Conservation (phyloP, 1,140 invertebrate species). For the Spodoptera frugiperda region DNA sequence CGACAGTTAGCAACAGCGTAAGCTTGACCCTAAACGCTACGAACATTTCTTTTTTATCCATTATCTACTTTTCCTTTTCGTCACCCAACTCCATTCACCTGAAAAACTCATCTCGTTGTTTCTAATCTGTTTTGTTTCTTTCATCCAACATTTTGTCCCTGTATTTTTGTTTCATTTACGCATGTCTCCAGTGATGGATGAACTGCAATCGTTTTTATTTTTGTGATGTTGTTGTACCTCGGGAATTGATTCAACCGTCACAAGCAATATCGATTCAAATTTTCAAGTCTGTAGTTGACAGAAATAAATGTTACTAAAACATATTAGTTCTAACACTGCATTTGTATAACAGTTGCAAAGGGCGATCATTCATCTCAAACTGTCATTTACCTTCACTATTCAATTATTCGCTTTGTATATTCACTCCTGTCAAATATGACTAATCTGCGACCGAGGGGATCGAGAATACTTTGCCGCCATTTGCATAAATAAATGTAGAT, state of each 20-base stretch:
- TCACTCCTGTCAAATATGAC: neutral
- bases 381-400: conserved; percentile 9
- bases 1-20: neutral
- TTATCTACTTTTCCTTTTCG: conserved; percentile 35
- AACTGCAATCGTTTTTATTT: conserved; percentile 28
- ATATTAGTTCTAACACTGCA: neutral
- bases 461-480: neutral
- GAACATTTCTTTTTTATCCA: conserved; percentile 29
- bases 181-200: conserved; percentile 17
- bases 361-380: neutral
- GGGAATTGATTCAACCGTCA: neutral
- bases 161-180: conserved; percentile 37
- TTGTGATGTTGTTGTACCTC: neutral
- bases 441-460: neutral
- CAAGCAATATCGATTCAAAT: neutral
- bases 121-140: conserved; percentile 38
- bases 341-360: neutral
- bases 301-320: neutral
- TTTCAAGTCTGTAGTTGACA: neutral
- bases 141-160: conserved; percentile 14
- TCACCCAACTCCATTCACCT: conserved; percentile 33
- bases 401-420: neutral
- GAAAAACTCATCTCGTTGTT: conserved; percentile 40
- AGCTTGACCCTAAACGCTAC: conserved; percentile 20
- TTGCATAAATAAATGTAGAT: conserved; percentile 19